phyloP scores from a whole-genome alignment of 2,113 vertebrate species.

The Dipodomys merriami region DNA sequence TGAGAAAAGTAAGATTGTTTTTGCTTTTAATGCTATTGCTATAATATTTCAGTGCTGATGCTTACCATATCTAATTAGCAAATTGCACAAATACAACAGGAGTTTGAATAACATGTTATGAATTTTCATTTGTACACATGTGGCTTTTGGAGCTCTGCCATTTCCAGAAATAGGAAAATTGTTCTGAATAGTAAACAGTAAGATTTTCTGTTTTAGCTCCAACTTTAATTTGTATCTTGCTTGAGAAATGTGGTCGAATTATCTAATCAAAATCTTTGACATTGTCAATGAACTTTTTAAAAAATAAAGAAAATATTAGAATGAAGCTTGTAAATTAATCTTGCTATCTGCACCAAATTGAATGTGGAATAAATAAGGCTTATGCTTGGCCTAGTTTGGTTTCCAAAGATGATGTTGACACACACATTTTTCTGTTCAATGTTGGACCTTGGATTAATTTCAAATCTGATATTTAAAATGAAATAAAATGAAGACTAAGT shows the following conservation, averaged over 20 bases:
- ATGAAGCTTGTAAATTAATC: conserved; percentile 69
- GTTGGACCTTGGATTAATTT: conserved; percentile 61
- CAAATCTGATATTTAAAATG: conserved; percentile 48
- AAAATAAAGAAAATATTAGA: conserved; percentile 69
- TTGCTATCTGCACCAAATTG: conserved; percentile 71
- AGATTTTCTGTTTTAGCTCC: conserved; percentile 69
- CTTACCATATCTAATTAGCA: conserved; percentile 56
- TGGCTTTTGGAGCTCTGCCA: conserved; percentile 54
- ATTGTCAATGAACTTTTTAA: conserved; percentile 33
- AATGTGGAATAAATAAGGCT: conserved; percentile 61
- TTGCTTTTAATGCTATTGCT: conserved; percentile 36
- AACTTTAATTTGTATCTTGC: conserved; percentile 52
- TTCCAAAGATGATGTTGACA: conserved; percentile 74
- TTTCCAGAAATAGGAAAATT: conserved; percentile 50
- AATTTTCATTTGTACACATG: conserved; percentile 72
- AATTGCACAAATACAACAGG: conserved; percentile 73
- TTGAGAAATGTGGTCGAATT: conserved; percentile 62
- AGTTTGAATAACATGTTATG: neutral
- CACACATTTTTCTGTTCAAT: conserved; percentile 67
- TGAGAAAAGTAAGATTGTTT: conserved; percentile 1
- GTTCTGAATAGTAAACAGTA: conserved; percentile 62
- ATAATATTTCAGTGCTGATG: neutral
- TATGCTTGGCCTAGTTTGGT: conserved; percentile 65
- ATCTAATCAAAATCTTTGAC: conserved; percentile 38
- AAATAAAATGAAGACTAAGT: conserved; percentile 22